Base-by-base conservation (phyloP, 2,113 vertebrate species). In the Turdus rufiventris region DNA sequence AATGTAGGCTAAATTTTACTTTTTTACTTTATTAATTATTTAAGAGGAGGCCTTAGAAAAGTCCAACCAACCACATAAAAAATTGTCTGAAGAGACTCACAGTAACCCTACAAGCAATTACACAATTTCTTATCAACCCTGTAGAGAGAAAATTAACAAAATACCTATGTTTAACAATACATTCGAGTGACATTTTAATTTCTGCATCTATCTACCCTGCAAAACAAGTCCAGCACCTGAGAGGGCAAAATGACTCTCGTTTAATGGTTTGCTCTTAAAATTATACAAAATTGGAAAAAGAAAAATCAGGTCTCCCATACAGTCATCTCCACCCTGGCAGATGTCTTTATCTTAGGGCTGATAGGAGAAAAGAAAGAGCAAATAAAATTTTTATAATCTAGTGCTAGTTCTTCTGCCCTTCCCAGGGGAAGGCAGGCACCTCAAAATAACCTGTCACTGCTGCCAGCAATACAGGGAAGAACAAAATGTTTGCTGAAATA, bases 141-240 rank as follows among this genome's bases (percentile, higher is more conserved):
- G 6, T 5, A 12, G 16, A 61, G 26, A 40, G 42, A 43, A 73
- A 8, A 60, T 3, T 6, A 47, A 43, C 9, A 43, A 74, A 42
- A 3, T 4, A 24, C 3, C 12, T 28, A 0, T 14, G 34, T 4
- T 21, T 31, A 79, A 23, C 17, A 3, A 8, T 6, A 76, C 25
- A 82, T 23, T 8, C 3, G 28, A 66, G 21, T 5, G 9, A 38
- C 17, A 16, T 26, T 88, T 53, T 57, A 15, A 57, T 50, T 83
- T 72, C 51, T 66, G 18, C 14, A 29, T 14, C 1, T 15, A 28
- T 12, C 24, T 47, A 47, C 4, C 18, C 29, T 58, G 33, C 29
- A 78, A 43, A 51, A 18, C 15, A 58, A 74, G 8, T 28, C 13
- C 26, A n/a, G 18, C 16, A 58, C 7, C 14, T 78, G 23, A 29